These are phyloP conservation scores for Scopus umbretta DNA, from an alignment of 2,113 vertebrate genomes.

Conservation along the genomic window DNA sequence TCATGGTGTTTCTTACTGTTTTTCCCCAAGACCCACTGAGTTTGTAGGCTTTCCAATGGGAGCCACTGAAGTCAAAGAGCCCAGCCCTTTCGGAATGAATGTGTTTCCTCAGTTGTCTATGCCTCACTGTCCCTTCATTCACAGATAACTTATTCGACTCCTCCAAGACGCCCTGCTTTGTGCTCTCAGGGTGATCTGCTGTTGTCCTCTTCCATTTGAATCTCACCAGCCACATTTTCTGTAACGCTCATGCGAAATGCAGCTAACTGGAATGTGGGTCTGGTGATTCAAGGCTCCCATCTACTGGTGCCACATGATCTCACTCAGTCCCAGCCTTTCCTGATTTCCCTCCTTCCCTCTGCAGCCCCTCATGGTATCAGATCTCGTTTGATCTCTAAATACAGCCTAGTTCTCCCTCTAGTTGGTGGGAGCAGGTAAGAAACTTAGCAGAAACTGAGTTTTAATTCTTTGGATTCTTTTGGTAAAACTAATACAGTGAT, in stretches of 20 bases:
- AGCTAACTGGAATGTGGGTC: neutral
- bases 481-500: neutral
- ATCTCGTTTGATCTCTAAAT: neutral
- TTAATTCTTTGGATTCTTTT: neutral
- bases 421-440: neutral
- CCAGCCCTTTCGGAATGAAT: neutral
- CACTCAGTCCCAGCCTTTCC: neutral
- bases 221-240: neutral
- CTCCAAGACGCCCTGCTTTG: neutral
- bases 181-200: neutral
- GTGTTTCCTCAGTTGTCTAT: neutral
- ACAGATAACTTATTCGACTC: neutral
- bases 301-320: neutral
- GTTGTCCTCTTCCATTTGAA: neutral
- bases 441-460: neutral
- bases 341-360: neutral
- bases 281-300: neutral
- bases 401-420: neutral
- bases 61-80: neutral
- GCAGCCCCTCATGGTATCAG: neutral
- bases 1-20: neutral
- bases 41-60: neutral
- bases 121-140: neutral
- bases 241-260: fast-evolving
- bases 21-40: neutral